Evolutionary conservation across 2,888 invertebrate species (phyloP).

Genomic region (Acronicta aceris): DNA sequence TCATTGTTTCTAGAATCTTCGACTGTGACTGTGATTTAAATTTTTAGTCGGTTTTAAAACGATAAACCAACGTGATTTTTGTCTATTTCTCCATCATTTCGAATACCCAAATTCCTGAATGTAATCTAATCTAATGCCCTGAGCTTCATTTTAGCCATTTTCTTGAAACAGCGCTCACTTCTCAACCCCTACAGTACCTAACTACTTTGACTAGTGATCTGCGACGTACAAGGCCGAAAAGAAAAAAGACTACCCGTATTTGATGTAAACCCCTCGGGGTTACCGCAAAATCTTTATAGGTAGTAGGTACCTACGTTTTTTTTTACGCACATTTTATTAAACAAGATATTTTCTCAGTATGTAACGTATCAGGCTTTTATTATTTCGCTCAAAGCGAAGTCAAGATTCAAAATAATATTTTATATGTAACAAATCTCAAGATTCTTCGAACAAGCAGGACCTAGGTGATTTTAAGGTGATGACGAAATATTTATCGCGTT

Average conservation of each 20-base stretch:
- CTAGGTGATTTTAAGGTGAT: no score
- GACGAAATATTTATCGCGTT: no score
- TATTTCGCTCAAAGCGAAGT: neutral
- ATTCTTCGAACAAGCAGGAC: no score
- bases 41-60: no score
- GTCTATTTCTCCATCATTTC: no score
- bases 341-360: conserved; percentile 5
- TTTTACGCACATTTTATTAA: conserved; percentile 6
- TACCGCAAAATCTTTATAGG: conserved; percentile 8
- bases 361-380: neutral
- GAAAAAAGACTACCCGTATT: conserved; percentile 19
- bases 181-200: conserved; percentile 4
- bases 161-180: neutral
- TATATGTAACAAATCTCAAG: no score
- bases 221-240: conserved; percentile 26
- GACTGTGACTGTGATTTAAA: no score
- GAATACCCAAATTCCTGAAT: no score
- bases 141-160: conserved; percentile 2
- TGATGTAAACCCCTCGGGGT: conserved; percentile 9
- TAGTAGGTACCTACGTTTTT: neutral
- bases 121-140: no score
- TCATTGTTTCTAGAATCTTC: conserved; percentile 23
- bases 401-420: conserved; percentile 21
- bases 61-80: no score
- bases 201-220: conserved; percentile 47